Percentiles rank a stretch among this genome's conserved stretches.
Conservation (phyloP, 2,113 vertebrate species). For the Dipodomys spectabilis region DNA sequence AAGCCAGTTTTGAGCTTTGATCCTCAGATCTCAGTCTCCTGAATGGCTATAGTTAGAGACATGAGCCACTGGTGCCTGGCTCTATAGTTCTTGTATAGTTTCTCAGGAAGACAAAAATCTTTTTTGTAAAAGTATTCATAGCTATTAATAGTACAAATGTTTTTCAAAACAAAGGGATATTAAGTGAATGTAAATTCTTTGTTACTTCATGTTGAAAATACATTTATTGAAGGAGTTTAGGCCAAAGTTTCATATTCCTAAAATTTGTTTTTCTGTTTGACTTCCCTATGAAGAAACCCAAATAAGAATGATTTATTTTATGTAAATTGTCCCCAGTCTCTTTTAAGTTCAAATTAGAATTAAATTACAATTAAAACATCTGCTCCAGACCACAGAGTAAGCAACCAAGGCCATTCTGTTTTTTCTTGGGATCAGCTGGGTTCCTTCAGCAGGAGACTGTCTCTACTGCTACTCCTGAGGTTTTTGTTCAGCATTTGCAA, state of each 20-base stretch:
- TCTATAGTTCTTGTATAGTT: background rate
- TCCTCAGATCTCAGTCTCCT: no score
- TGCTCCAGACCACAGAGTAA: background rate
- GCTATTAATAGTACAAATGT: background rate
- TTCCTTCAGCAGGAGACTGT: fast-evolving
- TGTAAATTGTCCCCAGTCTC: no score
- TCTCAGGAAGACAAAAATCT: background rate
- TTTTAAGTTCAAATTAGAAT: no score
- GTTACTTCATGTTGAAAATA: background rate
- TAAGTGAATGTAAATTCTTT: background rate
- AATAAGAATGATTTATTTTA: no score
- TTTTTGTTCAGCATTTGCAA: conserved; percentile 45
- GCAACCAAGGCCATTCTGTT: background rate
- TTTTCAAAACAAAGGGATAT: conserved; percentile 17
- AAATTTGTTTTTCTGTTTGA: no score
- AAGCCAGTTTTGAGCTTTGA: no score
- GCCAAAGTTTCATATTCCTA: background rate
- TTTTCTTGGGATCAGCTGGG: background rate
- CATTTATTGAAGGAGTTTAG: background rate
- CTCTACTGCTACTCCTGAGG: background rate
- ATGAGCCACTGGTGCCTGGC: no score
- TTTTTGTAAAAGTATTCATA: background rate
- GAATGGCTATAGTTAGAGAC: no score
- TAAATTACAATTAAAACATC: background rate
- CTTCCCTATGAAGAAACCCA: no score